A percentile compares a stretch with the other conserved stretches of the same genome.
Conservation (phyloP, 2,113 vertebrate genomes). For the Nyctereutes procyonoides region DNA sequence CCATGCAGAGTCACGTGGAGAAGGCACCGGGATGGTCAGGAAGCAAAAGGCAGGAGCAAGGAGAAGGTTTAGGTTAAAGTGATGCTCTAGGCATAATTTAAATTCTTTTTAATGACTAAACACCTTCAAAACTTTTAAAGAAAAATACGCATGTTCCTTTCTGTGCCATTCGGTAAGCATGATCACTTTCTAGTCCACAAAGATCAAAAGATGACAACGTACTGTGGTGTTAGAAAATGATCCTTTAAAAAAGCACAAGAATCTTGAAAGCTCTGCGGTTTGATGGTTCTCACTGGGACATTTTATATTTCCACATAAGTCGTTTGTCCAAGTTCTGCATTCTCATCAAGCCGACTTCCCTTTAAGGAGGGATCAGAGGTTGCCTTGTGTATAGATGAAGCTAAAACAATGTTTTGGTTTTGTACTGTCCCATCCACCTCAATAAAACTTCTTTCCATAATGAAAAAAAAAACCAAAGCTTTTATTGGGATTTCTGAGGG, state of each 20-base stretch:
- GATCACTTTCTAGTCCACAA: background rate
- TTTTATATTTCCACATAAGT: background rate
- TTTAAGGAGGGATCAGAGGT: background rate
- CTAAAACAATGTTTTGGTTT: background rate
- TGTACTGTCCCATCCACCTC: background rate
- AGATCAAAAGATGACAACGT: background rate
- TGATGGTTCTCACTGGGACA: background rate
- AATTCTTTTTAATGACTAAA: constrained; percentile 39
- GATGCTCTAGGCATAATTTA: background rate
- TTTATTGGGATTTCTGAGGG: background rate
- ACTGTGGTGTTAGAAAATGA: background rate
- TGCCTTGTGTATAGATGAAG: background rate
- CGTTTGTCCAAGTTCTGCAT: background rate
- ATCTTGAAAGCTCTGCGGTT: background rate
- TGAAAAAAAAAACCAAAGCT: background rate
- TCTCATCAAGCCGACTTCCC: background rate
- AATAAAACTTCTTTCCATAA: constrained; percentile 68
- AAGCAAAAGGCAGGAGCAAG: background rate
- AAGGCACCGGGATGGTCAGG: background rate
- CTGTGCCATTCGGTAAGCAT: constrained; percentile 20
- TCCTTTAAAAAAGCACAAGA: background rate
- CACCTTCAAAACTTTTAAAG: constrained; percentile 43
- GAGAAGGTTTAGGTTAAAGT: background rate
- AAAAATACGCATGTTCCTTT: background rate
- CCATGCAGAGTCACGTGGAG: background rate